Conservation (phyloP, 2,888 invertebrate species). For the Agriopis leucophaearia region DNA sequence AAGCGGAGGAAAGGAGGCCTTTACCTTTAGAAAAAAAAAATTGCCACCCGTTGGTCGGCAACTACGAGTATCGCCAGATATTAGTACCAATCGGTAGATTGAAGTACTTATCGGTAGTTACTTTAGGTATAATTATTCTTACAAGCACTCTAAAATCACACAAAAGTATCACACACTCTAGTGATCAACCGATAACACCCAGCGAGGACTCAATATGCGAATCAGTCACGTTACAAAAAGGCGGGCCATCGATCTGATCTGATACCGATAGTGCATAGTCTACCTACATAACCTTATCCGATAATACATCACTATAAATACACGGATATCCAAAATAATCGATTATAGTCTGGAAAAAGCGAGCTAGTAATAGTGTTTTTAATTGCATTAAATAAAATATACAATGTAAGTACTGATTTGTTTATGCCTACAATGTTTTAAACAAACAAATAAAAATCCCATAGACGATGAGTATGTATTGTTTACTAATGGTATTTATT, state of each 20-base stretch:
- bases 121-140: background rate
- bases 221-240: conserved; percentile 27
- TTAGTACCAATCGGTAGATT: background rate
- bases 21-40: no score
- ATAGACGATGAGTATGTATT: background rate
- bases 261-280: conserved; percentile 32
- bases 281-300: conserved; percentile 43
- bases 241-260: conserved; percentile 36
- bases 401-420: conserved; percentile 15
- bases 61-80: background rate
- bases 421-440: background rate
- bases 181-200: conserved; percentile 2
- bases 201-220: conserved; percentile 2
- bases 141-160: conserved; percentile 6
- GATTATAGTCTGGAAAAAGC: conserved; percentile 10
- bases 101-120: no score
- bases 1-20: no score
- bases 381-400: conserved; percentile 2
- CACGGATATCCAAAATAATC: background rate
- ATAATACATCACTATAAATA: conserved; percentile 59
- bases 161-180: background rate
- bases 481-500: conserved; percentile 21
- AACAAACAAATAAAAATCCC: background rate
- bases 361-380: conserved; percentile 2
- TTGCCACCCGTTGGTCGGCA: background rate